These are phyloP conservation scores for Yponomeuta cagnagella DNA, from an alignment of 2,888 invertebrate species.

Conservation along the genomic window DNA sequence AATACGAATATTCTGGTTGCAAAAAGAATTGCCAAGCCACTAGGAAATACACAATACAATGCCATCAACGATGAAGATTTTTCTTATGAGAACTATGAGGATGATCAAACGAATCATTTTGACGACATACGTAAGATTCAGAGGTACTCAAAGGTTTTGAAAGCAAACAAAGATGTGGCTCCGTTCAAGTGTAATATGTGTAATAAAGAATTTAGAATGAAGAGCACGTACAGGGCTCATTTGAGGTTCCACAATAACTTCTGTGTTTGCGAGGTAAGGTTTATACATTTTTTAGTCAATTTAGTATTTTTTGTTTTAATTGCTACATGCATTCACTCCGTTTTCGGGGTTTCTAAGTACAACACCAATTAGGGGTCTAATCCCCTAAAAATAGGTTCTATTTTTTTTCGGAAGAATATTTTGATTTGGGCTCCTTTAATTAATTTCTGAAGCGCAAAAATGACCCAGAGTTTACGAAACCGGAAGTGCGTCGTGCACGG, in stretches of 20 bases:
- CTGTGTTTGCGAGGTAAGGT: conserved; percentile 59
- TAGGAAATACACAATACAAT: background rate
- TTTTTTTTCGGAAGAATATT: too few species aligned
- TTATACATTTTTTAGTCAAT: too few species aligned
- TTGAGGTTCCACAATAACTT: conserved; percentile 60
- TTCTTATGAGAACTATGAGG: conserved; percentile 1
- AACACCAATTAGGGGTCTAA: too few species aligned
- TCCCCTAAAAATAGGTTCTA: too few species aligned
- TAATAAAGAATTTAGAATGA: conserved; percentile 57
- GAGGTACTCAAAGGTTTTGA: background rate
- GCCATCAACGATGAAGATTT: background rate
- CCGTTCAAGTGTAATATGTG: conserved; percentile 50
- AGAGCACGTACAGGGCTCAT: conserved; percentile 56
- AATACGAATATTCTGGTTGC: conserved; percentile 17
- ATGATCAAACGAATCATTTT: conserved; percentile 9
- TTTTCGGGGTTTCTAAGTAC: too few species aligned
- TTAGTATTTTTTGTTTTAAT: too few species aligned
- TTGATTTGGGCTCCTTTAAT: too few species aligned
- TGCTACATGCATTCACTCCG: too few species aligned
- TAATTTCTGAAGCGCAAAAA: too few species aligned
- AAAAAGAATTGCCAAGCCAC: conserved; percentile 20
- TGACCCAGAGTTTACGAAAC: too few species aligned
- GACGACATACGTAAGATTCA: background rate
- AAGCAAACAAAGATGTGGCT: conserved; percentile 17
- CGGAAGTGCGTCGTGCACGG: too few species aligned